Evolutionary conservation across 1,140 invertebrate species (phyloP).

Genomic region (Sinonovacula constricta): DNA sequence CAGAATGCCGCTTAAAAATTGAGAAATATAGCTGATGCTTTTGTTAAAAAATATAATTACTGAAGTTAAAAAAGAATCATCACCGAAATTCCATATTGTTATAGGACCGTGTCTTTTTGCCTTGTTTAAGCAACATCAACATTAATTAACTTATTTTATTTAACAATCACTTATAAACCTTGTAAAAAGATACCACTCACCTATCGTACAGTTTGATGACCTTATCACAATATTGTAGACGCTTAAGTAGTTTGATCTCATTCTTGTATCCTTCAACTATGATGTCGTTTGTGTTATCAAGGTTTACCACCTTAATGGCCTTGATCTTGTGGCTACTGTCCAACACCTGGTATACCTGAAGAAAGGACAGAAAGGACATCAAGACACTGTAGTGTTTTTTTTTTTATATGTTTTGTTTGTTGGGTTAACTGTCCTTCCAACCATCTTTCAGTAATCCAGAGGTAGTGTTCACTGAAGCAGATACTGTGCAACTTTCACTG

Average conservation of each 20-base stretch:
- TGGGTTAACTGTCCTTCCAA: background rate
- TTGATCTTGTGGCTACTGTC: conserved; percentile 67
- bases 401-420: background rate
- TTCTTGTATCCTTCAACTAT: conserved; percentile 90
- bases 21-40: too few relatives aligned
- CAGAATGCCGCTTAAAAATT: too few relatives aligned
- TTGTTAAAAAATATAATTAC: too few relatives aligned
- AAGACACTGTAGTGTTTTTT: background rate
- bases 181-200: too few relatives aligned
- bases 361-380: conserved; percentile 3
- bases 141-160: too few relatives aligned
- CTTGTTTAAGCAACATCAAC: too few relatives aligned
- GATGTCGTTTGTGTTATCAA: conserved; percentile 80
- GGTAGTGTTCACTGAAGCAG: background rate
- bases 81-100: too few relatives aligned
- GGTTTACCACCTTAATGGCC: conserved; percentile 82
- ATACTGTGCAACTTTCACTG: background rate
- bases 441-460: background rate
- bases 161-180: too few relatives aligned
- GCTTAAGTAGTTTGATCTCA: conserved; percentile 91
- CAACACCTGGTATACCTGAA: conserved; percentile 78
- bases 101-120: too few relatives aligned
- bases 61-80: too few relatives aligned
- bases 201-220: conserved; percentile 93
- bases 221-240: conserved; percentile 87